Base-by-base conservation (phyloP, 1,140 invertebrate genomes). In the Neodiprion virginianus region DNA sequence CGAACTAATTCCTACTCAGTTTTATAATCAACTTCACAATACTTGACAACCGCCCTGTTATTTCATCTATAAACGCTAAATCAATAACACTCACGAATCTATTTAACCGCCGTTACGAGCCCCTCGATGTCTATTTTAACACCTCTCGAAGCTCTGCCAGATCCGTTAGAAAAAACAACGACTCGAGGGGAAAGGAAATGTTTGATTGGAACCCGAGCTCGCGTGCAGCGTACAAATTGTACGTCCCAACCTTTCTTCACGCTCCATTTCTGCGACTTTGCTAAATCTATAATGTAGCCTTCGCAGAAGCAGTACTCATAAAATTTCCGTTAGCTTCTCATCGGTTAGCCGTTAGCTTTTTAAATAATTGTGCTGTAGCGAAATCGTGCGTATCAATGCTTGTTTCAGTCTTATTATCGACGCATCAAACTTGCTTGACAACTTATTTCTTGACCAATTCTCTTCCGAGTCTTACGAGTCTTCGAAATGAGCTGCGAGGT, bases 1-100 rank as follows among this genome's bases (percentile, higher is more conserved):
- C 67, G 67, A 23, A 69, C 21, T 69, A 69, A 69, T 21, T 47
- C 40, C 67, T 14, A 69, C 67, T 69, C 40, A 14, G 21, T 69
- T 69, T 14, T 69, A 69, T 69, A 69, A 69, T 69, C 21, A 47
- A 47, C 67, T 47, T 69, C n/a, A 11, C 67, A 0, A 47, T 47
- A 21, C 67, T 69, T 5, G 67, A 23, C 21, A 17, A 69, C 53
- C 11, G 11, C 4, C 4, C n/a, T 17, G 53, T 8, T 14, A 61
- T 61, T 14, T 17, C 53, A 61, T 61, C 53, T 61, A 8, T 61
- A 61, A 61, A 61, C 5, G 53, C 11, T 61, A 12, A 61, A 61
- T 61, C 8, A 61, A 61, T 61, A 61, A 61, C 53, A 61, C 53
- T 61, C 53, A 61, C 53, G n/a, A 61, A 61, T 61, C 11, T 61